Evolutionary conservation across 2,797 vertebrate species (phyloP), one percentile per base, ranked within the genome.

Genomic region (Paedocypris micromegethes): DNA sequence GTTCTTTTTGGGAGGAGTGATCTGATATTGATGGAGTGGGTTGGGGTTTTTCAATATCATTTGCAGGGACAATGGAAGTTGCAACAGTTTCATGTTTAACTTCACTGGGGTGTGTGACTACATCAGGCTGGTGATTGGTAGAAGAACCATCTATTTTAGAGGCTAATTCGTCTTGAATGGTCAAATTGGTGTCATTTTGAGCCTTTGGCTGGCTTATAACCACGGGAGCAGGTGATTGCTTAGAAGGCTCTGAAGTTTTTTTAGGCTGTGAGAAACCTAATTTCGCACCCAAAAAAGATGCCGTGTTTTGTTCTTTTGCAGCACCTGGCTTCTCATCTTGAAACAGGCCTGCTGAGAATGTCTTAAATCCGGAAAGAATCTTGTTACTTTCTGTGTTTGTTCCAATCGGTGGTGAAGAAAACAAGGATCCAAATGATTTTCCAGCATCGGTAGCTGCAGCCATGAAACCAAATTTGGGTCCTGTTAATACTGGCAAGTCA

Each of bases 281-380:
- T 75, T 91, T 94, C 80, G 86, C 84, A 61, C 91, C 92, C 89
- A 93, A 93, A n/a, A 91, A 83, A 65, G 88, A 85, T 53, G 81
- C 79, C 46, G 77, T 46, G 6, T 75, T 64, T 57, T 80, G 85
- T 73, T 88, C 86, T 43, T 86, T 83, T 45, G 82, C 79, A 76
- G 77, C 51, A 67, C 39, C 72, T 6, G 68, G 53, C 56, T 88
- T 93, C 65, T 90, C 88, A 8, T 95, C 90, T 72, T 95, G 92
- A 89, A 96, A 96, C 0, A 97, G 75, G 55, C 85, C 78, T 2
- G 86, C 85, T 77, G 95, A 98, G 50, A 98, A 79, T 6, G 88
- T 92, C 85, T 93, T 96, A 63, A 96, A 88, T 72, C 91, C 88
- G 57, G 91, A 93, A 67, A 94, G 84, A 0, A 97, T 83, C 42